Percentiles rank a stretch among this genome's conserved stretches.
Conservation (phyloP, 2,888 invertebrate genomes). For the Synergus gifuensis region DNA sequence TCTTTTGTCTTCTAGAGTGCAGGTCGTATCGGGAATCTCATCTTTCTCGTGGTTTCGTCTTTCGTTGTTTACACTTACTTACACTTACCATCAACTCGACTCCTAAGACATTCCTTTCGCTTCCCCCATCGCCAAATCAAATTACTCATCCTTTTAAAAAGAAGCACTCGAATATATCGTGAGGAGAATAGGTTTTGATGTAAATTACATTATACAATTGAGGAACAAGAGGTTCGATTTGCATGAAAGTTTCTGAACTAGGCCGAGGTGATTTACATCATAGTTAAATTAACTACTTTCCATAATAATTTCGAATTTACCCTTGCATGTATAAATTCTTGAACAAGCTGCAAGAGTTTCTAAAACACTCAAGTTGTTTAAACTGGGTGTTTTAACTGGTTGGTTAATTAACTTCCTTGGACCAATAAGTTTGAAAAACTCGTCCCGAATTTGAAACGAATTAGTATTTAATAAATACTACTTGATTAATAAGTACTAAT, state of each 20-base stretch:
- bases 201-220: neutral
- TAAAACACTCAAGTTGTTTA: neutral
- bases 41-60: neutral
- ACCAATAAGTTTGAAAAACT: neutral
- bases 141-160: neutral
- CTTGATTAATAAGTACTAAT: too few relatives aligned
- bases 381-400: neutral
- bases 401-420: neutral
- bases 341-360: constrained; percentile 1
- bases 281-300: constrained; percentile 2
- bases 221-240: neutral
- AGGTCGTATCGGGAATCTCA: neutral
- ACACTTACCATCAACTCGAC: neutral
- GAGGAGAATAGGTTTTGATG: neutral
- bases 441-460: neutral
- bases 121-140: neutral
- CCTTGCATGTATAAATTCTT: neutral
- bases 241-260: neutral
- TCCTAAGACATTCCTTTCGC: neutral
- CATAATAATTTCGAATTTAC: constrained; percentile 19
- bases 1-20: constrained; percentile 16
- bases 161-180: neutral
- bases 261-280: neutral
- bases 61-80: neutral
- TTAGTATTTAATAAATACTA: too few relatives aligned